These are phyloP conservation scores for Macroglossus sobrinus DNA, from an alignment of 2,113 vertebrate species.

Conservation along the genomic window DNA sequence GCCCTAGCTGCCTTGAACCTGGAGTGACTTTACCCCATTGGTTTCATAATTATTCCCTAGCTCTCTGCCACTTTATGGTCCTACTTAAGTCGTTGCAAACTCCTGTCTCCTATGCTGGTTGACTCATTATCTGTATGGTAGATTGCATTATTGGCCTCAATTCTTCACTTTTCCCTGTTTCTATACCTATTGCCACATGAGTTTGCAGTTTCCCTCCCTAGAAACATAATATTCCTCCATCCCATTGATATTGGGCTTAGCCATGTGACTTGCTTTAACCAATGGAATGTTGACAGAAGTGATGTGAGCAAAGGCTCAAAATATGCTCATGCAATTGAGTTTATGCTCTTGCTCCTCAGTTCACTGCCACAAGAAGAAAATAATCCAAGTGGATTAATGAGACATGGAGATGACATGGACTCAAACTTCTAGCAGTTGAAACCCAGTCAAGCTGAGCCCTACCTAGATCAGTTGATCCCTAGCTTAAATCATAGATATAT, in stretches of 20 bases:
- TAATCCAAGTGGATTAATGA: background rate
- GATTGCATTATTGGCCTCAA: background rate
- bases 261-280: background rate
- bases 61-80: background rate
- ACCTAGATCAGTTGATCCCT: background rate
- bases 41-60: background rate
- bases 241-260: background rate
- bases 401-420: background rate
- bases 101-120: background rate
- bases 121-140: background rate
- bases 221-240: background rate
- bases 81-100: background rate
- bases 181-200: background rate
- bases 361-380: background rate
- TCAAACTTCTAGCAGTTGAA: background rate
- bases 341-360: background rate
- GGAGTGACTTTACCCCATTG: background rate
- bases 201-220: background rate
- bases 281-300: background rate
- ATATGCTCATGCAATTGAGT: background rate
- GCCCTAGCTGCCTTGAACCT: background rate
- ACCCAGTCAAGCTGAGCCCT: background rate
- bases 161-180: background rate
- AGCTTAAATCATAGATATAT: background rate
- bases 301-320: background rate